Conservation (phyloP, 2,113 vertebrate genomes). For the Numenius arquata region DNA sequence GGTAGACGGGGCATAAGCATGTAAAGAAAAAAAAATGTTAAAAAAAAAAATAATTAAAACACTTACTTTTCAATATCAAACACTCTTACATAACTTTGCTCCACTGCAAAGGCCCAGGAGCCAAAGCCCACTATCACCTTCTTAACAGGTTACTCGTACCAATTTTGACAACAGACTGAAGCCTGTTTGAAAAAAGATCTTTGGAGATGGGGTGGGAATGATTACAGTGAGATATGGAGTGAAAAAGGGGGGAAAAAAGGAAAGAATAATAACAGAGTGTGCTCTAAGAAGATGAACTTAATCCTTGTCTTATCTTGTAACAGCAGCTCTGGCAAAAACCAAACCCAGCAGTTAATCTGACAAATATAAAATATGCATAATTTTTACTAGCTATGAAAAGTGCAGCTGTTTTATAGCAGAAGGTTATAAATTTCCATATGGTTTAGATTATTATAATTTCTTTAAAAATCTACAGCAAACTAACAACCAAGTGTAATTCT, state of each 20-base stretch:
- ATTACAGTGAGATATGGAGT: neutral
- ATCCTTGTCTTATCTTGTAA: conserved; percentile 40
- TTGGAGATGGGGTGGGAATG: neutral
- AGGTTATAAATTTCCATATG: conserved; percentile 58
- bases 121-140: neutral
- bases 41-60: neutral
- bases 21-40: neutral
- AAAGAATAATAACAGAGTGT: neutral
- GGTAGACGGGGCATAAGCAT: neutral
- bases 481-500: conserved; percentile 4
- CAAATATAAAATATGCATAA: conserved; percentile 56
- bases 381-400: conserved; percentile 60
- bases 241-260: neutral
- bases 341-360: conserved; percentile 65
- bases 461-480: conserved; percentile 32
- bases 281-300: conserved; percentile 19
- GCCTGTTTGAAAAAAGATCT: neutral
- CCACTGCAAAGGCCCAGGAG: neutral
- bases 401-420: conserved; percentile 59
- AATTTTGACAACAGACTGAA: neutral
- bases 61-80: neutral
- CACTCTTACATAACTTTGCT: neutral
- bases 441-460: conserved; percentile 63
- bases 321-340: conserved; percentile 43
- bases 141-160: neutral